These are phyloP conservation scores for Radopholus similis DNA, from an alignment of 1,140 invertebrate species.

Conservation along the genomic window DNA sequence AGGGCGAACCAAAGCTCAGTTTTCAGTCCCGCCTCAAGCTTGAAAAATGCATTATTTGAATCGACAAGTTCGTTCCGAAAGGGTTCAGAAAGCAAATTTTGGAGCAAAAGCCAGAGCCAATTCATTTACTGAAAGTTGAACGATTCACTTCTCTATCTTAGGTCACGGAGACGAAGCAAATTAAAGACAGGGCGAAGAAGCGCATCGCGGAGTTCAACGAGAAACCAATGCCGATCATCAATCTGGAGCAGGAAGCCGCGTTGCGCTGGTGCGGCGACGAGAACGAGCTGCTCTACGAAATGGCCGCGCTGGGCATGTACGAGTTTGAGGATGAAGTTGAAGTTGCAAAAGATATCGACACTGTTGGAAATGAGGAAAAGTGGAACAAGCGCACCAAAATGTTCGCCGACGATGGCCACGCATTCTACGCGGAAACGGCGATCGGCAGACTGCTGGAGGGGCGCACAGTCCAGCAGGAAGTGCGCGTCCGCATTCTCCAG, in stretches of 20 bases:
- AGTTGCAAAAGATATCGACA: not conserved
- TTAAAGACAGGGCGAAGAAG: not conserved
- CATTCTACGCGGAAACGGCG: not conserved
- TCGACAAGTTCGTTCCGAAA: too few relatives aligned
- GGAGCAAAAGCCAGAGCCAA: too few relatives aligned
- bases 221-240: not conserved
- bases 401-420: not conserved
- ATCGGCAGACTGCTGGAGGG: not conserved
- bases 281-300: slow-evolving; percentile 11
- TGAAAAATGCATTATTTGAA: too few relatives aligned
- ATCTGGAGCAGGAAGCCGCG: not conserved
- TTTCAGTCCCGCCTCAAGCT: not conserved
- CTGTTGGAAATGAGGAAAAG: not conserved
- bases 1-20: too few relatives aligned
- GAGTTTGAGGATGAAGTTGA: not conserved
- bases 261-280: slow-evolving; percentile 14
- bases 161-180: not conserved
- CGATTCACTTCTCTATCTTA: too few relatives aligned
- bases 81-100: too few relatives aligned
- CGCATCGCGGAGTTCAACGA: not conserved
- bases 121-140: too few relatives aligned
- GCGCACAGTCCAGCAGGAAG: not conserved
- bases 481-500: slow-evolving; percentile 1
- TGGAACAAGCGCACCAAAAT: not conserved
- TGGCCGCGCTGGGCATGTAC: not conserved